Base-by-base conservation (phyloP, 2,888 invertebrate genomes). In the Blomia tropicalis region DNA sequence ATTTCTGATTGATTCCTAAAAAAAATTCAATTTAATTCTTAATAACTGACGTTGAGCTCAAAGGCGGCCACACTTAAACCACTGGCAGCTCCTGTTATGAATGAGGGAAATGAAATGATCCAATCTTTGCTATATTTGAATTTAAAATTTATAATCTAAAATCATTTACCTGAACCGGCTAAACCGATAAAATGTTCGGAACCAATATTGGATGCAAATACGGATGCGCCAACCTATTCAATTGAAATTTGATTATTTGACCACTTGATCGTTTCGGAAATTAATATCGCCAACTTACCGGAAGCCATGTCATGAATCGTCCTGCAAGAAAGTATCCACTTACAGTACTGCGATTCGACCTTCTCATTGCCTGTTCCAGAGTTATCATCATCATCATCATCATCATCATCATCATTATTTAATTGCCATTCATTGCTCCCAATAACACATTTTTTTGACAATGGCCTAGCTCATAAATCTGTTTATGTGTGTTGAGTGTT, bases 101-200 rank as follows among this genome's bases (percentile, higher is more conserved):
- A 17, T 11, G 17, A n/a, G n/a, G n/a, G n/a, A n/a, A n/a, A n/a
- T n/a, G n/a, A n/a, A n/a, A n/a, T n/a, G n/a, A n/a, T n/a, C n/a
- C n/a, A n/a, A n/a, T n/a, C n/a, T n/a, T n/a, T n/a, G n/a, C n/a
- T n/a, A n/a, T n/a, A n/a, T n/a, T n/a, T n/a, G 17, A 36, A 36
- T 36, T 36, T 7, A 7, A 36, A 7, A 36, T 36, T 17, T 36
- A 17, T 36, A 36, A 36, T 11, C 36, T 36, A 27, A 25, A 25
- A 44, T 53, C n/a, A 14, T 30, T 43, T 59, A 59, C 60, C 60
- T 1, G 75, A 75, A 4, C 76, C 77, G 1, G 77, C 76, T 59
- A 77, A 69, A 41, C 77, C 77, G 64, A 77, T 76, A 69, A 77
- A 77, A 69, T 77, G 77, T 53, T 77, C 77, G 44, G 75, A 75